Base-by-base conservation (phyloP, 2,113 vertebrate species). In the Colistium nudipinnis region DNA sequence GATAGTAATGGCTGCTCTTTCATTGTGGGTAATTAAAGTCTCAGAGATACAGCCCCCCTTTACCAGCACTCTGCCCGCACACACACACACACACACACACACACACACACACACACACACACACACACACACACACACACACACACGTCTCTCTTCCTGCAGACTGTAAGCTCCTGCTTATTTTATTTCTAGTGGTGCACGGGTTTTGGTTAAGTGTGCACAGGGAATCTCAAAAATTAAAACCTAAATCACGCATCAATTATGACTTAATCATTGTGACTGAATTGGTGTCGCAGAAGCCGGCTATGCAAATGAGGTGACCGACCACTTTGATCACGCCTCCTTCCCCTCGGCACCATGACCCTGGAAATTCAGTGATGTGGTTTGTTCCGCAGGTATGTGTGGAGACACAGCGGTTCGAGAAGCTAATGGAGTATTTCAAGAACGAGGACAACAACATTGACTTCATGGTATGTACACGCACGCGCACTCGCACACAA, bases 361-460 rank as follows among this genome's bases (percentile, higher is more conserved):
- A 54, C 3, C 14, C 43, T 10, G 7, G 27, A 19, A 27, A 51
- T 12, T 44, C 12, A 44, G 4, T 47, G 10, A 38, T 63, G 30
- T 17, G 33, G 5, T 47, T 56, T 55, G 59, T 62, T 73, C 80
- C 70, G 53, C 86, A 99, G 98, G 98, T 99, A 69, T 99, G 98
- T 24, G 91, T 92, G 44, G 98, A 99, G 92, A 93, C 93, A 2
- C 96, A 98, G 74, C 93, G 98, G 41, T 99, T 99, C 33, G 98
- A 98, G 91, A 98, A 93, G 85, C 90, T 99, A 67, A 98, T 99
- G 98, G 98, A 99, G 92, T 95, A 98, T 88, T 99, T 99, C 92
- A 92, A 94, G 81, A 97, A 98, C 2, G 97, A 98, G 62, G 97
- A 98, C 91, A 98, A 96, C 91, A 99, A 99, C 84, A 98, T 99